phyloP scores from a whole-genome alignment of 2,797 vertebrate genomes.

The Alectoris magna region DNA sequence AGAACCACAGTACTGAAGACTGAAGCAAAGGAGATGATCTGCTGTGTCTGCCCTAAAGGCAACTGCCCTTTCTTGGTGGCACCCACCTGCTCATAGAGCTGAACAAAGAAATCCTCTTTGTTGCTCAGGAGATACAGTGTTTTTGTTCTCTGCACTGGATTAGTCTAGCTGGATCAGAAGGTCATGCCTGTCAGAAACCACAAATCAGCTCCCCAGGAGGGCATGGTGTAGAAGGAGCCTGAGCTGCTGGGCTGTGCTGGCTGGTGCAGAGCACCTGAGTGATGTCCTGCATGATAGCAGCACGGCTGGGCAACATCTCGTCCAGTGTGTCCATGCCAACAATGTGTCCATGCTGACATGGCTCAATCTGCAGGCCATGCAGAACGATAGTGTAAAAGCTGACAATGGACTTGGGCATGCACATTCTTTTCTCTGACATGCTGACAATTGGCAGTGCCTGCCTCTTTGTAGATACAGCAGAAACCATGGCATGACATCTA shows the following conservation, averaged over 20 bases:
- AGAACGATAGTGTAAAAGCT: neutral
- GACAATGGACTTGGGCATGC: neutral
- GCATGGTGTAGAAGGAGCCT: neutral
- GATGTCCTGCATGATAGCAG: neutral
- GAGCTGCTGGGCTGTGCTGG: neutral
- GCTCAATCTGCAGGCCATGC: neutral
- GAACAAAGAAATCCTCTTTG: neutral
- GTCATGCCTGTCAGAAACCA: neutral
- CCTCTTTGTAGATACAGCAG: rapidly evolving
- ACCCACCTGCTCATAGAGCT: neutral
- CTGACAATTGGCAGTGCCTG: neutral
- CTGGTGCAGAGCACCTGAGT: neutral
- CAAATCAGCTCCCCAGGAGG: neutral
- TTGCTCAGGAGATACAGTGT: neutral
- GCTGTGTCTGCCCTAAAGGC: neutral
- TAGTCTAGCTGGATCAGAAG: neutral
- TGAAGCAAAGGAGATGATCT: neutral
- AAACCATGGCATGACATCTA: neutral
- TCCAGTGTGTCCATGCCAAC: no score
- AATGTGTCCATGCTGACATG: neutral
- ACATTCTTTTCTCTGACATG: neutral
- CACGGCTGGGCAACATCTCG: neutral
- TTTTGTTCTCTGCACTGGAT: neutral
- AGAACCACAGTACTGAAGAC: neutral
- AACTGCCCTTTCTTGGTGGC: neutral